Conservation (phyloP, 2,113 vertebrate genomes). For the Cichladusa arquata region DNA sequence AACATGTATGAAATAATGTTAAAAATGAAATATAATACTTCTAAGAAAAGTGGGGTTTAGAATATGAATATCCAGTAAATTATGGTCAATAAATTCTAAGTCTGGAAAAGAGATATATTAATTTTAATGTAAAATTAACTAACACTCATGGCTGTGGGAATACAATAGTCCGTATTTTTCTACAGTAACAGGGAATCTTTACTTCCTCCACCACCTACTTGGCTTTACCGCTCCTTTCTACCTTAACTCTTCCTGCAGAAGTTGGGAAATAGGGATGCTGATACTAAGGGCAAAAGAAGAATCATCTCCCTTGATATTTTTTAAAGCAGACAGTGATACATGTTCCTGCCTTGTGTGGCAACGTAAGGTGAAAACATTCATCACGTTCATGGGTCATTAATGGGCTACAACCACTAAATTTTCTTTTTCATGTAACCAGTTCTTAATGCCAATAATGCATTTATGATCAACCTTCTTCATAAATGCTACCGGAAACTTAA, state of each 20-base stretch:
- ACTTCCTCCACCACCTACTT: not conserved
- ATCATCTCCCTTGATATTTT: not conserved
- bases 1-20: slow-evolving; percentile 61
- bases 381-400: slow-evolving; percentile 6
- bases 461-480: slow-evolving; percentile 58
- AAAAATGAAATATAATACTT: slow-evolving; percentile 55
- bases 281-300: not conserved
- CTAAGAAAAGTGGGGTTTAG: slow-evolving; percentile 50
- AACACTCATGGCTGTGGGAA: slow-evolving; percentile 12
- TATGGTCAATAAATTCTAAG: slow-evolving; percentile 39
- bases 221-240: slow-evolving; percentile 7
- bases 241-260: slow-evolving; percentile 14
- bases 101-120: slow-evolving; percentile 48
- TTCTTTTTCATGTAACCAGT: slow-evolving; percentile 41
- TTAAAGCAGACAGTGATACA: not conserved
- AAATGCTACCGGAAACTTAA: slow-evolving; percentile 75
- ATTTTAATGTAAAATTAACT: slow-evolving; percentile 1
- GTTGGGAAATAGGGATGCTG: not conserved
- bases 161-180: slow-evolving; percentile 39
- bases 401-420: slow-evolving; percentile 38
- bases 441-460: slow-evolving; percentile 70
- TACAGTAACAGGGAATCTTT: slow-evolving; percentile 16
- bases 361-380: not conserved
- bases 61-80: slow-evolving; percentile 57
- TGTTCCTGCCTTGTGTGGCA: slow-evolving; percentile 19